A percentile compares a stretch with the other conserved stretches of the same genome.
These are phyloP conservation scores for Drosophila mojavensis DNA, from an alignment of 1,140 invertebrate genomes.

Conservation along the genomic window DNA sequence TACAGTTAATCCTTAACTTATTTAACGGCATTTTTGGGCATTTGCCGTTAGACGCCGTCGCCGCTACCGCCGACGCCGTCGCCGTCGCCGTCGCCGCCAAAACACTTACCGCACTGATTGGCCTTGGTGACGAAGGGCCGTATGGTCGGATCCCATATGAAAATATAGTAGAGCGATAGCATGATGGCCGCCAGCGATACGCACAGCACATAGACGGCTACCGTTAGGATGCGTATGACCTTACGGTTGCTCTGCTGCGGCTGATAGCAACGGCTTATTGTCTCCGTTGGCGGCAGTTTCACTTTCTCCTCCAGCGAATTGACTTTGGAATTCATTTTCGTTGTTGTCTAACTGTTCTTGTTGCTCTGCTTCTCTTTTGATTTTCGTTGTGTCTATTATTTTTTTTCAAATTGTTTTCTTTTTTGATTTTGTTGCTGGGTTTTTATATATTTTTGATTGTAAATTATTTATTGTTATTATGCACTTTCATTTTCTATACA, in stretches of 20 bases:
- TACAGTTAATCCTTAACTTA: background rate
- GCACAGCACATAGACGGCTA: slow-evolving; percentile 97
- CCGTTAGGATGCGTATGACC: slow-evolving; percentile 95
- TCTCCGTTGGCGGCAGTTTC: slow-evolving; percentile 90
- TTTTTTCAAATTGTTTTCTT: slow-evolving; percentile 11
- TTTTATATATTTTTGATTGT: background rate
- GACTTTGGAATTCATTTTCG: slow-evolving; percentile 78
- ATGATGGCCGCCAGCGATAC: slow-evolving; percentile 97
- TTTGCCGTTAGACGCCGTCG: background rate
- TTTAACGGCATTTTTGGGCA: background rate
- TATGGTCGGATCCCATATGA: slow-evolving; percentile 94
- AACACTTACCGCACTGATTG: slow-evolving; percentile 82
- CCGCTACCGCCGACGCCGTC: background rate
- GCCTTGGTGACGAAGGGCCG: slow-evolving; percentile 81
- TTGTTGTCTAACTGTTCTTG: slow-evolving; percentile 8
- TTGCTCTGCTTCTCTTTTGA: slow-evolving; percentile 21
- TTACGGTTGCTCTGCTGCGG: slow-evolving; percentile 89
- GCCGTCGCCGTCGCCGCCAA: background rate
- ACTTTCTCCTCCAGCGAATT: slow-evolving; percentile 86
- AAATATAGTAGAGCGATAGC: slow-evolving; percentile 97
- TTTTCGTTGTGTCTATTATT: background rate
- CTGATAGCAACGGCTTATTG: slow-evolving; percentile 92
- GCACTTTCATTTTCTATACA: slow-evolving; percentile 14
- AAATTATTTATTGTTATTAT: slow-evolving; percentile 24
- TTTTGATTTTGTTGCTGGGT: slow-evolving; percentile 22